These are phyloP conservation scores for Drosophila eohydei DNA, from an alignment of 2,888 invertebrate genomes.

Conservation along the genomic window DNA sequence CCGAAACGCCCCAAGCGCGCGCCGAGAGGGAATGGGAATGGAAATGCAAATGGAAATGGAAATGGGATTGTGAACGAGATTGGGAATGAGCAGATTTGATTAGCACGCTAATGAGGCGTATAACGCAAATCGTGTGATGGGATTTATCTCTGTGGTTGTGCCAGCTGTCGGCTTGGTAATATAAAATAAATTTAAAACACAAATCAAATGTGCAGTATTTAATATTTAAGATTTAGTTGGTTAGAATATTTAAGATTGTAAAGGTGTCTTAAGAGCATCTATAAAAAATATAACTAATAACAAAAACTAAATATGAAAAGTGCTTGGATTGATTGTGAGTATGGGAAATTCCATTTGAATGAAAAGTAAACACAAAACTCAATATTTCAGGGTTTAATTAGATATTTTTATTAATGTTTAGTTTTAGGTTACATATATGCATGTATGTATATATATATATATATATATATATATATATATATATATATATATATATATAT, in stretches of 20 bases:
- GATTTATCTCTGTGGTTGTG: constrained; percentile 16
- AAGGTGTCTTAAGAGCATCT: neutral
- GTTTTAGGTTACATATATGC: constrained; percentile 53
- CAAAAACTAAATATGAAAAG: neutral
- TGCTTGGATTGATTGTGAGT: neutral
- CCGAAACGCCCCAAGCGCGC: constrained; percentile 42
- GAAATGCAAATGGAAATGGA: constrained; percentile 12
- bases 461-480: constrained; percentile 47
- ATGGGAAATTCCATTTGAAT: too few relatives aligned
- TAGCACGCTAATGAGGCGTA: constrained; percentile 56
- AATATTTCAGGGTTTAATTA: constrained; percentile 62
- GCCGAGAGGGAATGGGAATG: constrained; percentile 6
- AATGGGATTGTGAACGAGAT: constrained; percentile 21
- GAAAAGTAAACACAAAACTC: too few relatives aligned
- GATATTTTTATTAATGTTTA: constrained; percentile 66
- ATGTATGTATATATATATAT: constrained; percentile 48
- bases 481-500: constrained; percentile 46
- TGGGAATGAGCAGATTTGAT: constrained; percentile 52
- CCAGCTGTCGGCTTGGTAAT: neutral
- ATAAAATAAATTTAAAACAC: neutral
- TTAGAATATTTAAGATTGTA: neutral
- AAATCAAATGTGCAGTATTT: neutral
- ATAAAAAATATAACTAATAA: neutral
- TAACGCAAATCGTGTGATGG: constrained; percentile 32
- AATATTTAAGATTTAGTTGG: neutral